These are phyloP conservation scores for Acridotheres tristis DNA, from an alignment of 2,797 vertebrate genomes.

Conservation along the genomic window DNA sequence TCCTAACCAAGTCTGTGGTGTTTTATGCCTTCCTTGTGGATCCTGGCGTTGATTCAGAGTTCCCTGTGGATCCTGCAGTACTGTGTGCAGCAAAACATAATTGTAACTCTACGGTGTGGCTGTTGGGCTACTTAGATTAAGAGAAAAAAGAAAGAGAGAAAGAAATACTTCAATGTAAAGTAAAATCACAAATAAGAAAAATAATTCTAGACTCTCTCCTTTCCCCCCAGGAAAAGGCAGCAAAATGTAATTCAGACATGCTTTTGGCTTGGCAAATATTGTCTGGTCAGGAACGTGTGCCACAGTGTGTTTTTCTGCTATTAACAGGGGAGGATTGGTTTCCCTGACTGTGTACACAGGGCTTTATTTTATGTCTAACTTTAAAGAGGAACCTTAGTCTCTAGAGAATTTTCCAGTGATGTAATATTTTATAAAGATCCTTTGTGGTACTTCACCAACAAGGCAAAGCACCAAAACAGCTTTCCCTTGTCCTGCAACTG, in stretches of 20 bases:
- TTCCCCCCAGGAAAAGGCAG: not conserved
- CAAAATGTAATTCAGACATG: not conserved
- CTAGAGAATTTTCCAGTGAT: not conserved
- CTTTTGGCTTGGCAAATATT: not conserved
- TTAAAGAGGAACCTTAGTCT: not conserved
- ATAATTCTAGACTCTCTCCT: not conserved
- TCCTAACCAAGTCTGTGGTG: constrained; percentile 22
- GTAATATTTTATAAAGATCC: not conserved
- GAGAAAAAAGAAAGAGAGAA: not conserved
- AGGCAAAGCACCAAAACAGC: not conserved
- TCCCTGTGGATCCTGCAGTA: not conserved
- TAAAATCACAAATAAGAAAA: not conserved
- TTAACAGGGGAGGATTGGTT: not conserved
- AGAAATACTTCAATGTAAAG: not conserved
- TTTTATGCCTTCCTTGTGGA: constrained; percentile 42
- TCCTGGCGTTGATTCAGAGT: not conserved
- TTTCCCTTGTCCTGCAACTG: not conserved
- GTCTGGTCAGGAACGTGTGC: not conserved
- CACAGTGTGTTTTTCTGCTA: not conserved
- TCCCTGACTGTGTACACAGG: not conserved
- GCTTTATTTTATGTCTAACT: not conserved
- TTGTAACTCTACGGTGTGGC: not conserved
- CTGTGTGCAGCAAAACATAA: not conserved
- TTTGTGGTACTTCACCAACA: not conserved
- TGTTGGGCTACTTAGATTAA: not conserved